Base-by-base conservation (phyloP, 2,113 vertebrate genomes). In the Zosterops pallidus region DNA sequence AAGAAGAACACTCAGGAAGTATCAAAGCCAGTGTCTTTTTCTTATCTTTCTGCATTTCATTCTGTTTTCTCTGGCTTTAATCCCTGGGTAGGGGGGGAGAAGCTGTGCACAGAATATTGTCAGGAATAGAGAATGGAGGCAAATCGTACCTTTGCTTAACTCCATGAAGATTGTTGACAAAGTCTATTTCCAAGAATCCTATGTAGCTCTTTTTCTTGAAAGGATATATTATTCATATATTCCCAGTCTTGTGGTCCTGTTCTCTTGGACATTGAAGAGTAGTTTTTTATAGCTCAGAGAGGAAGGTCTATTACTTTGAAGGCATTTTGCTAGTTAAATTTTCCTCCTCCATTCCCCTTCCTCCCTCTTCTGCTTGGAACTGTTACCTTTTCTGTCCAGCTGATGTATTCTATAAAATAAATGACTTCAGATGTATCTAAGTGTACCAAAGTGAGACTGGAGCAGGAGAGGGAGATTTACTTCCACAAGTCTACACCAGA, bases 21-120 rank as follows among this genome's bases (percentile, higher is more conserved):
- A 96, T 95, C 91, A 97, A 96, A 96, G 77, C 69, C 47, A 25
- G 47, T 76, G 70, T 2, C 20, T 95, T 92, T 95, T 88, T 93
- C 68, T 86, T 87, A 90, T 95, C 81, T 94, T 87, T 81, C 77
- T 85, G 35, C 15, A 33, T 81, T 89, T 81, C 56, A 57, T 81
- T 86, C 49, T 85, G 49, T 50, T 93, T 92, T 89, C 67, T 87
- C 37, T 82, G 74, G 21, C 83, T 89, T 91, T 97, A 93, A 93
- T 91, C 85, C 68, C 85, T 71, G n/a, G 28, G 31, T 24, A 44
- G 20, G 3, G 14, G 5, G 60, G 11, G 13, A 50, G 64, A 87
- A 88, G 20, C 56, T 89, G 23, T 62, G 50, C 3, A 0, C 31
- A 70, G 63, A 90, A 82, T 63, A 39, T 37, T 68, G 50, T 39